Base-by-base conservation (phyloP, 2,113 vertebrate genomes). In the Mustelus asterias region DNA sequence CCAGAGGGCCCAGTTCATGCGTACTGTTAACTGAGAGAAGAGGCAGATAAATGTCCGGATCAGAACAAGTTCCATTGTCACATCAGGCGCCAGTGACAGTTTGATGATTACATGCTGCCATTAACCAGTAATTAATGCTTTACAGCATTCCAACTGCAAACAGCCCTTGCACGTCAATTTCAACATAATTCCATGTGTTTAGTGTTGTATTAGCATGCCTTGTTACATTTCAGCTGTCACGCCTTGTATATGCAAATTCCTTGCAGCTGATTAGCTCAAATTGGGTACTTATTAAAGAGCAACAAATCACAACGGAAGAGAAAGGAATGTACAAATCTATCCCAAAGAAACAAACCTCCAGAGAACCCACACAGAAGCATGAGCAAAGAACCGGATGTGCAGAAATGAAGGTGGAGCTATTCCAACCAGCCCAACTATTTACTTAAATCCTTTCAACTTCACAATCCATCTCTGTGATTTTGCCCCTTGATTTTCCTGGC, bases 21-120 rank as follows among this genome's bases (percentile, higher is more conserved):
- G 98, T 99, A 97, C 97, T 99, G 97, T 99, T 99, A 97, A 99
- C 99, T 99, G 97, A 97, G 96, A 96, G 85, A 69, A 54, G 5
- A 2, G 13, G 24, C 14, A 72, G 44, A 72, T 72, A 72, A 29
- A 33, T 33, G 10, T 54, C 10, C 16, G 94, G 11, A 33, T 29
- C 24, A 14, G 26, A 29, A 26, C 65, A 48, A 33, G 58, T 93
- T 72, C n/a, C 67, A 94, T 26, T 13, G 20, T 65, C 58, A 37
- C 13, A 29, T 37, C 14, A 65, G 14, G n/a, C 6, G 60, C 89
- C 89, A 65, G 29, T 63, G 89, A 92, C 29, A 92, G 58, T 22
- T n/a, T 20, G 88, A n/a, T 90, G 88, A 90, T 63, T 90, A 90
- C 60, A 13, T 8, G 16, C 89, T n/a, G 58, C 33, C 58, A n/a